Conservation (phyloP, 2,888 invertebrate species). For the Mayetiola destructor region DNA sequence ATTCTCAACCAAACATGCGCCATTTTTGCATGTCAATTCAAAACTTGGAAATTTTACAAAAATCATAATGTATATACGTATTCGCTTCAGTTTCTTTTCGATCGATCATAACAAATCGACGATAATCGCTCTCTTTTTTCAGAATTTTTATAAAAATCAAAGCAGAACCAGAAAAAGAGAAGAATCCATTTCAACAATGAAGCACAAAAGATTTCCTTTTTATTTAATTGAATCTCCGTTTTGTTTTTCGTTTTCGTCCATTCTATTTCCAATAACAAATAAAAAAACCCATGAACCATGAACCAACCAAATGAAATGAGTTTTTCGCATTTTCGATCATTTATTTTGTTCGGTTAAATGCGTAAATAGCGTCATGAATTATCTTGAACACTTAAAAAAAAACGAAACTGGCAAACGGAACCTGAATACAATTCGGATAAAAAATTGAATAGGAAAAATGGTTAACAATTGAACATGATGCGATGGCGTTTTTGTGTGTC, state of each 20-base stretch:
- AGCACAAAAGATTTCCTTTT: conserved; percentile 12
- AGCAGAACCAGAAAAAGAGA: too few species aligned
- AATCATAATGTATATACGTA: too few species aligned
- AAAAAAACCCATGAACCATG: too few species aligned
- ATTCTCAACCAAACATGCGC: too few species aligned
- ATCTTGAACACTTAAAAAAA: background rate
- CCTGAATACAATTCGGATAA: background rate
- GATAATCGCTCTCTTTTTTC: background rate
- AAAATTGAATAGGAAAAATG: background rate
- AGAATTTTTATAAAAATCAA: too few species aligned
- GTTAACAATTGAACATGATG: background rate
- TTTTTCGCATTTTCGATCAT: background rate
- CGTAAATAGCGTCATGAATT: conserved; percentile 11
- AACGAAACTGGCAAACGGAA: background rate
- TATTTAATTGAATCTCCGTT: background rate
- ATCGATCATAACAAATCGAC: conserved; percentile 7
- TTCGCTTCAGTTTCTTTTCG: too few species aligned
- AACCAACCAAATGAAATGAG: too few species aligned
- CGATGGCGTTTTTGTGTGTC: background rate
- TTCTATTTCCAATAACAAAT: too few species aligned
- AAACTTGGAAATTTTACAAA: too few species aligned
- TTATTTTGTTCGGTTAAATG: background rate
- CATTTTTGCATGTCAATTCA: too few species aligned
- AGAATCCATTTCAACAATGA: too few species aligned
- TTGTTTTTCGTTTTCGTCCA: background rate